Base-by-base conservation (phyloP, 2,888 invertebrate genomes). In the Amblyjoppa fuscipennis region DNA sequence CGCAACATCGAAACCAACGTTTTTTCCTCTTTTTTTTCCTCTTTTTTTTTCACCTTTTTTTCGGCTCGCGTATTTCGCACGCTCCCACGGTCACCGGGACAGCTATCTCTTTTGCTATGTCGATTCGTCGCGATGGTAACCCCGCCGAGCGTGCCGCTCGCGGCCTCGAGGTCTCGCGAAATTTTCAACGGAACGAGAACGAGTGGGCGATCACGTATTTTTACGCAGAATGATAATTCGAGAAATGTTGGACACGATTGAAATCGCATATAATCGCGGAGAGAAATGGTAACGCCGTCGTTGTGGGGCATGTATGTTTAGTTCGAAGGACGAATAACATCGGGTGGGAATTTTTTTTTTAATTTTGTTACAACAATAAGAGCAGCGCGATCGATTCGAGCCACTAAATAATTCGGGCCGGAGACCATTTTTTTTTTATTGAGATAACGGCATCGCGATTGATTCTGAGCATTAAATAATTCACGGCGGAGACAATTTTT, bases 51-150 rank as follows among this genome's bases (percentile, higher is more conserved):
- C 34, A 41, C 16, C 9, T 61, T 59, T 81, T 78, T 56, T 78
- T 56, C 71, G 82, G n/a, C 64, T 11, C 34, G 56, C 56, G 69
- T 79, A 82, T 83, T 85, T 84, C 76, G 70, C 80, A 68, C 81
- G 75, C 56, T 81, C 74, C 74, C 81, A 84, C 84, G 80, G 53
- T 75, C 84, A 56, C 71, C 69, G 66, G 34, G 78, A 11, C 38
- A 20, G 45, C 78, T 75, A 69, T 83, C 56, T 81, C 76, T 85
- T 85, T 85, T 85, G 81, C 85, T 82, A 25, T 81, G 77, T 70
- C 83, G 83, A 84, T 84, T 88, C 87, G 92, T 92, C 89, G 92
- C 91, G 91, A 92, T 92, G 92, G 92, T 89, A 92, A 92, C 92
- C 88, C 87, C 86, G 70, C 78, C 78, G 68, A 81, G 64, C 74